Percentiles rank a stretch among this genome's conserved stretches.
These are phyloP conservation scores for Periphyllus acericola DNA, from an alignment of 2,888 invertebrate species.

Conservation along the genomic window DNA sequence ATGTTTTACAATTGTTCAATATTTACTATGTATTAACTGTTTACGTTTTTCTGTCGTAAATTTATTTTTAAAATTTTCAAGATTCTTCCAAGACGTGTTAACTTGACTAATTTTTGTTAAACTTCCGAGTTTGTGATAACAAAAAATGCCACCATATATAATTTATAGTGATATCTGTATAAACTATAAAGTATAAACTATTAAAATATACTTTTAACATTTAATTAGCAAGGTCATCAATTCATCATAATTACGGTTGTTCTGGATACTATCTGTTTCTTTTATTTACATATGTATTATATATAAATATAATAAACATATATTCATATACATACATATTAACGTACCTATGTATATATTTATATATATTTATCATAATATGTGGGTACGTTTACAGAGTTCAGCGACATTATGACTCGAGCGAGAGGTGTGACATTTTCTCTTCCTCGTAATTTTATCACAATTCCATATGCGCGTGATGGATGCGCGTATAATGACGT, in stretches of 20 bases:
- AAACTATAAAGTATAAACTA: too few species aligned
- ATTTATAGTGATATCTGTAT: neutral
- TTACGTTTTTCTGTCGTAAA: neutral
- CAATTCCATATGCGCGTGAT: neutral
- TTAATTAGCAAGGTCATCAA: neutral
- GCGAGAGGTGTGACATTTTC: neutral
- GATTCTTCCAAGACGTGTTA: neutral
- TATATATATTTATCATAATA: too few species aligned
- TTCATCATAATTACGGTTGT: neutral
- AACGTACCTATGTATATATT: too few species aligned
- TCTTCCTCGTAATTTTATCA: neutral
- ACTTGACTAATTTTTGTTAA: too few species aligned
- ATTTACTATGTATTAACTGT: neutral
- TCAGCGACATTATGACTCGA: conserved; percentile 3
- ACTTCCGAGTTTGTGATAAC: too few species aligned
- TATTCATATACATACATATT: too few species aligned
- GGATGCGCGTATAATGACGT: neutral
- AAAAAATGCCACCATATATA: neutral
- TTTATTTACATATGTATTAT: neutral
- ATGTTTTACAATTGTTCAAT: too few species aligned
- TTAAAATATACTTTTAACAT: neutral
- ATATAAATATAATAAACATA: too few species aligned
- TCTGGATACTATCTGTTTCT: neutral
- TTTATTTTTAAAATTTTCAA: neutral
- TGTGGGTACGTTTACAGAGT: neutral